Percentiles rank a stretch among this genome's conserved stretches.
Conservation (phyloP, 2,113 vertebrate species). For the Murina feae region DNA sequence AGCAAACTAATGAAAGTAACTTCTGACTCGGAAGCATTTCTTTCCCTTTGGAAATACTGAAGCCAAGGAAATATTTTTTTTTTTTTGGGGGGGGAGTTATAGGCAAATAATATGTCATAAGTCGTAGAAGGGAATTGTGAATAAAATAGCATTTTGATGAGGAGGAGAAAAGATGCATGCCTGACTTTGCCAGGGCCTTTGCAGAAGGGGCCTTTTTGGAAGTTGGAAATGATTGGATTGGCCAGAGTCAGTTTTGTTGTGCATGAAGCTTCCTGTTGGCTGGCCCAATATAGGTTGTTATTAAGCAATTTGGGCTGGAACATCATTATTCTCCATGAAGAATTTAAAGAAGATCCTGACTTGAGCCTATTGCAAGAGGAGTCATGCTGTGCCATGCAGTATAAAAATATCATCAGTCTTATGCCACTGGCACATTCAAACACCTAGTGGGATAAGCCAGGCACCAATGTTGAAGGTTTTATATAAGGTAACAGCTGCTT, state of each 20-base stretch:
- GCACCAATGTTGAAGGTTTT: constrained; percentile 82
- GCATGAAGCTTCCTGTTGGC: constrained; percentile 67
- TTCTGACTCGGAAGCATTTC: constrained; percentile 63
- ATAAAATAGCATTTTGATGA: constrained; percentile 72
- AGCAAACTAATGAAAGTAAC: constrained; percentile 67
- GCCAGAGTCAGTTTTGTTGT: constrained; percentile 56
- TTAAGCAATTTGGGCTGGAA: constrained; percentile 74
- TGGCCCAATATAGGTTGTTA: constrained; percentile 65
- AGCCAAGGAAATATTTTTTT: constrained; percentile 47
- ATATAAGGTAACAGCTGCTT: constrained; percentile 88
- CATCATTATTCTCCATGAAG: constrained; percentile 74
- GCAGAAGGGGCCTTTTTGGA: constrained; percentile 62
- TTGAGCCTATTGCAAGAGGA: constrained; percentile 73
- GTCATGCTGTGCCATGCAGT: constrained; percentile 78
- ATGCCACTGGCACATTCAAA: constrained; percentile 80
- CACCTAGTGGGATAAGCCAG: constrained; percentile 78
- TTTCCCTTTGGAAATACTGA: constrained; percentile 70
- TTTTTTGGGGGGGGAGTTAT: constrained; percentile 58
- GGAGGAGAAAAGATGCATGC: constrained; percentile 50
- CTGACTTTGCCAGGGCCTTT: constrained; percentile 47
- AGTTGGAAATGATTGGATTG: constrained; percentile 60
- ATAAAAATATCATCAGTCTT: constrained; percentile 80
- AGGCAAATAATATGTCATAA: constrained; percentile 72
- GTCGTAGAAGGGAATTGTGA: constrained; percentile 70
- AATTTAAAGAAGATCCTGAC: constrained; percentile 84